These are phyloP conservation scores for Poecilobothrus nobilitatus DNA, from an alignment of 2,888 invertebrate species.

Conservation along the genomic window DNA sequence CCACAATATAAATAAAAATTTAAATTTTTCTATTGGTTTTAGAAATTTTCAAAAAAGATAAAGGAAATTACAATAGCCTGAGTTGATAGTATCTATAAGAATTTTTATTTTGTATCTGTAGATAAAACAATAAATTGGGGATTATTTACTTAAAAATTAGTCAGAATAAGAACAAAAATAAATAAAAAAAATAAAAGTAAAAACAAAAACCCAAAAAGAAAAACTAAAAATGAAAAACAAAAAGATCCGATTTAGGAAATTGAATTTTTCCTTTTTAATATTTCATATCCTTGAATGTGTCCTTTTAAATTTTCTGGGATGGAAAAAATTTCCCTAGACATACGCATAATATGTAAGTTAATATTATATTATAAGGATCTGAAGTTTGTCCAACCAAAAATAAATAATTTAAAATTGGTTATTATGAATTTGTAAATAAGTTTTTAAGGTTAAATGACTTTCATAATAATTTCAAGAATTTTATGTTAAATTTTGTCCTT, in stretches of 20 bases:
- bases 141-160: conserved; percentile 5
- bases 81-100: not conserved
- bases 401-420: too few species aligned
- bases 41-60: not conserved
- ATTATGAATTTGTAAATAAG: too few species aligned
- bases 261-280: not conserved
- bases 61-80: not conserved
- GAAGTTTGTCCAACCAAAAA: too few species aligned
- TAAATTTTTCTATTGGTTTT: not conserved
- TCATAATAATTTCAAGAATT: too few species aligned
- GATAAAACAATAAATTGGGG: not conserved
- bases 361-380: too few species aligned
- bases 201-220: too few species aligned
- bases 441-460: too few species aligned
- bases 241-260: conserved; percentile 3
- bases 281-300: not conserved
- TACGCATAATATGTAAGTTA: too few species aligned
- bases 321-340: too few species aligned
- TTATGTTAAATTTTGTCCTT: too few species aligned
- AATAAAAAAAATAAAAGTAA: too few species aligned
- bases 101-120: not conserved
- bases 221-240: too few species aligned
- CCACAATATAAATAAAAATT: not conserved
- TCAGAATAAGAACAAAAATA: not conserved
- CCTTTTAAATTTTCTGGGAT: not conserved